phyloP scores from a whole-genome alignment of 2,113 vertebrate species.

The Urocolius indicus region DNA sequence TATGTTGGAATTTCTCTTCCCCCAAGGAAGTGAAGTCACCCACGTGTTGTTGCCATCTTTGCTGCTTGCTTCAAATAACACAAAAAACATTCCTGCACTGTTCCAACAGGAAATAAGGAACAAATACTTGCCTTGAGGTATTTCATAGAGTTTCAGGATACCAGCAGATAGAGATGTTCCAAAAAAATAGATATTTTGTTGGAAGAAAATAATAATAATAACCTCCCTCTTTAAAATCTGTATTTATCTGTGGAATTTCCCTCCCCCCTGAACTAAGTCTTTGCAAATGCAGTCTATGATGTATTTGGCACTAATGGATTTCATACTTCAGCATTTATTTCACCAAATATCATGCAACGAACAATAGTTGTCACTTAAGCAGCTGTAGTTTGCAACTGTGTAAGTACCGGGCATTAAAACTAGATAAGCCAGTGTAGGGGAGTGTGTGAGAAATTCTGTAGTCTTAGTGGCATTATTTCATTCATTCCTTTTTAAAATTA shows the following conservation, averaged over 20 bases:
- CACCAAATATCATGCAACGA: not conserved
- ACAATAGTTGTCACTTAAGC: slow-evolving; percentile 26
- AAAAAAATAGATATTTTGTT: not conserved
- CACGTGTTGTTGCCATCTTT: slow-evolving; percentile 16
- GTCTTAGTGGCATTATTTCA: slow-evolving; percentile 33
- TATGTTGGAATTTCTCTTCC: slow-evolving; percentile 3
- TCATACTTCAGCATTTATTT: slow-evolving; percentile 24
- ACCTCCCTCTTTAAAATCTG: not conserved
- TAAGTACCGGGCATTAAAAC: slow-evolving; percentile 29
- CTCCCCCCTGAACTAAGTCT: not conserved
- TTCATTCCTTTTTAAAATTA: slow-evolving; percentile 71
- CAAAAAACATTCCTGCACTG: slow-evolving; percentile 52
- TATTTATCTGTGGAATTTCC: slow-evolving; percentile 2
- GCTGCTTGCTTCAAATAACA: slow-evolving; percentile 36
- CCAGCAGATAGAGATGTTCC: slow-evolving; percentile 16
- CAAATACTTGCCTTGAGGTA: slow-evolving; percentile 57
- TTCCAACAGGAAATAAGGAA: slow-evolving; percentile 63
- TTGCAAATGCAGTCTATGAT: not conserved
- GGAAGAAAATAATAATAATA: not conserved
- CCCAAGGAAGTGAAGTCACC: slow-evolving; percentile 19
- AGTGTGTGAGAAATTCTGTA: slow-evolving; percentile 7
- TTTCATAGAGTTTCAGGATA: slow-evolving; percentile 57
- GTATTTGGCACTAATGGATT: slow-evolving; percentile 26
- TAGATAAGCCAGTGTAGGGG: not conserved
- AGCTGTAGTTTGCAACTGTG: not conserved